phyloP scores from a whole-genome alignment of 2,888 invertebrate genomes.

The Cephus pulcher region DNA sequence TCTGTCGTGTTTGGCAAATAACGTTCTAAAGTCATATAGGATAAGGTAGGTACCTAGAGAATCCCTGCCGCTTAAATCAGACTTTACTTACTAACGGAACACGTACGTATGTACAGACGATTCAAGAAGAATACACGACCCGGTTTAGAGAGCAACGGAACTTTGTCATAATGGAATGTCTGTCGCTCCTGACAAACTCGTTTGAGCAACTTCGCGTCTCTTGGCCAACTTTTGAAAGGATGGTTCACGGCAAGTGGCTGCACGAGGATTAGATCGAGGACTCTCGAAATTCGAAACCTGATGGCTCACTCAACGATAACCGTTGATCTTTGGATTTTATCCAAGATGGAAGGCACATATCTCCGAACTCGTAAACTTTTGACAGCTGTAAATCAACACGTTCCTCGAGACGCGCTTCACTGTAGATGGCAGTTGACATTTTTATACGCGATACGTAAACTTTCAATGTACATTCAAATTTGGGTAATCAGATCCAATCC shows the following conservation, averaged over 20 bases:
- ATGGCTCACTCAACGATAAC: background rate
- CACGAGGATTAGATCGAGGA: background rate
- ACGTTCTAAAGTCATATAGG: background rate
- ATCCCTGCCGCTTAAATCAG: background rate
- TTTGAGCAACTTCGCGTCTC: background rate
- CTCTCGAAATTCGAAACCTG: background rate
- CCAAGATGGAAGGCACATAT: background rate
- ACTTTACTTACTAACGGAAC: background rate
- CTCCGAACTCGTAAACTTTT: background rate
- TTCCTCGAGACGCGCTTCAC: background rate
- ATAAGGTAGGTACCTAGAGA: background rate
- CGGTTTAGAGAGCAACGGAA: background rate
- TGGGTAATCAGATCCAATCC: background rate
- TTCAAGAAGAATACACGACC: background rate
- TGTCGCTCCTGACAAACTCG: background rate
- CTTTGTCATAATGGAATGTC: slow-evolving; percentile 8
- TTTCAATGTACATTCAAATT: background rate
- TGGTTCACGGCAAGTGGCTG: background rate
- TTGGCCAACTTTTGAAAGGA: background rate
- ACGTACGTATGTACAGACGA: background rate
- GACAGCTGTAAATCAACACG: background rate
- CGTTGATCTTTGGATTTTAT: background rate
- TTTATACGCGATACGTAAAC: background rate
- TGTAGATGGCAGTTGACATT: background rate
- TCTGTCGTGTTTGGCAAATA: background rate